These are phyloP conservation scores for Hybos culiciformis DNA, from an alignment of 2,888 invertebrate genomes.

Conservation along the genomic window DNA sequence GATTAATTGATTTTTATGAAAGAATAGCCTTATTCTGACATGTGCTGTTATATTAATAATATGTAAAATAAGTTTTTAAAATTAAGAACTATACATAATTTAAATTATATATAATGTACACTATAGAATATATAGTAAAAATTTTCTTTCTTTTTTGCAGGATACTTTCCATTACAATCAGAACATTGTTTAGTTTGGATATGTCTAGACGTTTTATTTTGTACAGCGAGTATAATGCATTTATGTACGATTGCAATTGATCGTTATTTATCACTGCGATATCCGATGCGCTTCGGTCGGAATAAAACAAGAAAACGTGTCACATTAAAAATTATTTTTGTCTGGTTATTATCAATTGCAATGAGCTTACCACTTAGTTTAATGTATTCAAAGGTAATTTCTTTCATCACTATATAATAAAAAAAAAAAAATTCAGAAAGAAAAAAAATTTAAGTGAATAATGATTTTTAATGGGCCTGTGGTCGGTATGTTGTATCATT, in stretches of 20 bases:
- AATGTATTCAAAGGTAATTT: conserved; percentile 82
- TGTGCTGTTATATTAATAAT: no score
- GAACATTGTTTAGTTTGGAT: conserved; percentile 89
- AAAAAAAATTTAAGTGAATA: no score
- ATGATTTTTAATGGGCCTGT: no score
- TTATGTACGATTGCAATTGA: conserved; percentile 93
- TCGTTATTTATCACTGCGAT: conserved; percentile 78
- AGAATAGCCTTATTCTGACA: no score
- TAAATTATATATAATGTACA: no score
- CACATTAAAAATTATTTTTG: conserved; percentile 79
- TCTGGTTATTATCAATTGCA: conserved; percentile 84
- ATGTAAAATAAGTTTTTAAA: no score
- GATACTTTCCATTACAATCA: conserved; percentile 67
- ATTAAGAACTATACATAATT: no score
- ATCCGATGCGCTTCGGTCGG: conserved; percentile 85
- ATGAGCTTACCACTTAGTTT: conserved; percentile 82
- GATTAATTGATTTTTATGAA: no score
- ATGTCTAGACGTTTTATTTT: conserved; percentile 87
- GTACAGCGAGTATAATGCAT: conserved; percentile 95
- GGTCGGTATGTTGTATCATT: no score
- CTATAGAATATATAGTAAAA: no score
- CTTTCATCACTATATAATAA: no score
- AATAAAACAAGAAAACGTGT: conserved; percentile 77
- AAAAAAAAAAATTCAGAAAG: no score
- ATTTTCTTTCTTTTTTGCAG: conserved; percentile 39